Conservation (phyloP, 2,888 invertebrate species). For the Eupithecia subfuscata region DNA sequence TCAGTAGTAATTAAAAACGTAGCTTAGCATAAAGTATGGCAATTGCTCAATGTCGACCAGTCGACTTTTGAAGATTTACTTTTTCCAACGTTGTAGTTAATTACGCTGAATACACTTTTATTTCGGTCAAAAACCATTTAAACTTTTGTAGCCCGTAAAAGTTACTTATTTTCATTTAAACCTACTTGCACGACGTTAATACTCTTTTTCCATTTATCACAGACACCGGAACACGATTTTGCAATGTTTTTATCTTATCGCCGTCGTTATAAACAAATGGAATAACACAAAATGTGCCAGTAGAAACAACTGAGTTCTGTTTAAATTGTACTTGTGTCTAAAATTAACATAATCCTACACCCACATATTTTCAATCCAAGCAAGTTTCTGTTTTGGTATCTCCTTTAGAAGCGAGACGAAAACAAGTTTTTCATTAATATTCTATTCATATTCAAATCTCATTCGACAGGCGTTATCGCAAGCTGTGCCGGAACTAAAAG, state of each 20-base stretch:
- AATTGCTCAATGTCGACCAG: conserved; percentile 73
- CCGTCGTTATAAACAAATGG: neutral
- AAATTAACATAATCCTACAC: conserved; percentile 6
- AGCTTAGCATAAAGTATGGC: conserved; percentile 73
- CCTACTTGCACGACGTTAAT: neutral
- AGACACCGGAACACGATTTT: neutral
- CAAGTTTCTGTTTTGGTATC: conserved; percentile 19
- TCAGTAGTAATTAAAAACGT: conserved; percentile 76
- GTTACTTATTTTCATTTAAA: neutral
- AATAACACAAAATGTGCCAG: neutral
- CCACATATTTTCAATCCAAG: conserved; percentile 14
- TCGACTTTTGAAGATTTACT: conserved; percentile 64
- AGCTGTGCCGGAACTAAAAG: conserved; percentile 35
- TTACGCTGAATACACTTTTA: conserved; percentile 37
- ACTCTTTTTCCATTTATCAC: neutral
- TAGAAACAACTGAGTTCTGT: neutral
- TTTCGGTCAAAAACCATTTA: conserved; percentile 16
- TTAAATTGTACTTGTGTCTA: neutral
- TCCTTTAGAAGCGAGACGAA: conserved; percentile 47
- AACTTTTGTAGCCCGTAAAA: neutral
- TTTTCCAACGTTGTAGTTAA: conserved; percentile 51
- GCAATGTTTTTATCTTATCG: neutral
- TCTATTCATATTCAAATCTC: conserved; percentile 81
- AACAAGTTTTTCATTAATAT: conserved; percentile 79
- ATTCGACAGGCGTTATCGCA: conserved; percentile 73